Evolutionary conservation across 2,888 invertebrate species (phyloP).

Genomic region (Hesperia comma): DNA sequence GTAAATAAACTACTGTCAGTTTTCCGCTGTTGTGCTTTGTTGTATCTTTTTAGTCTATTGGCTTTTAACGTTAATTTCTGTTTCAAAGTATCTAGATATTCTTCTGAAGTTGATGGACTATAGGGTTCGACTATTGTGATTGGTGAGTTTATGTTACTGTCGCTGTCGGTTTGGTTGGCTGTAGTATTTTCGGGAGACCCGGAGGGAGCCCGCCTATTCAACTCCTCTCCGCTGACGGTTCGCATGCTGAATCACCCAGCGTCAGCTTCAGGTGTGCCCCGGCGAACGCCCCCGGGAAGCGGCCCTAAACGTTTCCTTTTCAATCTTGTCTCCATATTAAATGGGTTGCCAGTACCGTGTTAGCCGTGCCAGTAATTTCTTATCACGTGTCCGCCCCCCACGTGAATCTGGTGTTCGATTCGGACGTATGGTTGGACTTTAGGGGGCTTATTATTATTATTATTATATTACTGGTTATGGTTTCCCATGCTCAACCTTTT

Average conservation of each 20-base stretch:
- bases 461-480: too few relatives aligned
- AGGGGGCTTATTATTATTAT: too few relatives aligned
- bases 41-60: constrained; percentile 40
- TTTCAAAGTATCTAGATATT: constrained; percentile 43
- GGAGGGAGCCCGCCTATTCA: constrained; percentile 15
- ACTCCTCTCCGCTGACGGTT: too few relatives aligned
- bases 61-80: constrained; percentile 40
- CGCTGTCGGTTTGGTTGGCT: background rate
- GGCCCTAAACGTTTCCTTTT: constrained; percentile 25
- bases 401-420: constrained; percentile 36
- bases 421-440: constrained; percentile 32
- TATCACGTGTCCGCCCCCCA: constrained; percentile 35
- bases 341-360: constrained; percentile 28
- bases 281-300: constrained; percentile 36
- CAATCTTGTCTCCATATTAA: constrained; percentile 21
- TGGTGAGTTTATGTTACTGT: background rate
- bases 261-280: constrained; percentile 36
- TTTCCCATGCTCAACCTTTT: too few relatives aligned
- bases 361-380: constrained; percentile 30
- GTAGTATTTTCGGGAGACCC: constrained; percentile 8
- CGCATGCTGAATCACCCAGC: too few relatives aligned
- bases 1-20: constrained; percentile 39
- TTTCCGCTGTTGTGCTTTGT: constrained; percentile 39
- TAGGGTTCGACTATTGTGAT: background rate
- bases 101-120: constrained; percentile 29